A percentile compares a stretch with the other conserved stretches of the same genome.
phyloP scores from a whole-genome alignment of 2,888 invertebrate species.

The Macrophya annulata region DNA sequence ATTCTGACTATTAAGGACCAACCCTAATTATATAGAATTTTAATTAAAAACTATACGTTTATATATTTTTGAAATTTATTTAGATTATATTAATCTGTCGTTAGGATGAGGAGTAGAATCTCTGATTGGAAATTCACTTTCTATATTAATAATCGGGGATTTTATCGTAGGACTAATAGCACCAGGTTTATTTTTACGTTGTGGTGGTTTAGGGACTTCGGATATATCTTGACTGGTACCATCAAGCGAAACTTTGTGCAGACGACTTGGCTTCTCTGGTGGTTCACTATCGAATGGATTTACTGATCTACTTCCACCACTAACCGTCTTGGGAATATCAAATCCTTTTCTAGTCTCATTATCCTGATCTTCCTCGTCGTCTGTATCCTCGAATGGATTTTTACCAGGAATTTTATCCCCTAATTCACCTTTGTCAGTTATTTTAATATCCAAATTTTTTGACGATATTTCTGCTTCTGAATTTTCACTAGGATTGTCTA shows the following conservation, averaged over 20 bases:
- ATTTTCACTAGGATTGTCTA: not conserved
- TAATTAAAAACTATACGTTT: not conserved
- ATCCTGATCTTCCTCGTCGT: constrained; percentile 47
- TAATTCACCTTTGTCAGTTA: not conserved
- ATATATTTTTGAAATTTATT: not conserved
- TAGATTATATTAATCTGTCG: constrained; percentile 72
- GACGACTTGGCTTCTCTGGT: constrained; percentile 73
- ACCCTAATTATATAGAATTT: no score
- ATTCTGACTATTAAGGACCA: no score
- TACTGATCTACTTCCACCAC: not conserved
- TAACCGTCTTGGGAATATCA: not conserved
- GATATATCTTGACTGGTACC: constrained; percentile 53
- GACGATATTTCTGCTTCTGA: no score
- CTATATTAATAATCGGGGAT: not conserved
- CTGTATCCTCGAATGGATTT: constrained; percentile 50
- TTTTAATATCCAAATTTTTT: not conserved
- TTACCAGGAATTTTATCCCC: not conserved
- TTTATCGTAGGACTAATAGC: constrained; percentile 30
- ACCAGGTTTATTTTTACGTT: constrained; percentile 60
- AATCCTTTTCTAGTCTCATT: constrained; percentile 1
- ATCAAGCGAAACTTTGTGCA: constrained; percentile 68
- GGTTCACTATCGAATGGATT: constrained; percentile 62
- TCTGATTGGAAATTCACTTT: constrained; percentile 56
- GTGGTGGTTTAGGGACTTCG: constrained; percentile 74
- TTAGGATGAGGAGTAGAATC: constrained; percentile 62